A percentile compares a stretch with the other conserved stretches of the same genome.
phyloP scores from a whole-genome alignment of 2,888 invertebrate genomes.

The Marasmarcha lunaedactyla region DNA sequence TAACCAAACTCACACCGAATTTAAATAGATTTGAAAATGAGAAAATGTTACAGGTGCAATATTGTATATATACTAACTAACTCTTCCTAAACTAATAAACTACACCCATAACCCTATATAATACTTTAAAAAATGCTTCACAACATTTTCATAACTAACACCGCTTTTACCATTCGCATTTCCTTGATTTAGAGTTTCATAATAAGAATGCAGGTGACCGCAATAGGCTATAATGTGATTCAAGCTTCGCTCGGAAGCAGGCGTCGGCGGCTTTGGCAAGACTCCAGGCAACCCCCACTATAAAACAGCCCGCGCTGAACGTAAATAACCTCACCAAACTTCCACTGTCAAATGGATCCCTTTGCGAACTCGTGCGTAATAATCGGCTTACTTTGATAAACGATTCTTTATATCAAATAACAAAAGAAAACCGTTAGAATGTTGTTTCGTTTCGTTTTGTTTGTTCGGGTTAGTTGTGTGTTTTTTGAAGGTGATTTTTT shows the following conservation, averaged over 20 bases:
- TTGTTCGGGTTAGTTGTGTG: neutral
- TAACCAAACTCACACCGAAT: too few species aligned
- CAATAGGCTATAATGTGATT: constrained; percentile 27
- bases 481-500: too few species aligned
- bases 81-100: too few species aligned
- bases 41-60: too few species aligned
- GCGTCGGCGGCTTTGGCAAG: constrained; percentile 33
- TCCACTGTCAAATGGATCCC: constrained; percentile 31
- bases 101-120: too few species aligned
- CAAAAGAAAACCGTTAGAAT: neutral
- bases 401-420: constrained; percentile 4
- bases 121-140: too few species aligned
- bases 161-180: neutral
- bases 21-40: too few species aligned
- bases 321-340: constrained; percentile 35
- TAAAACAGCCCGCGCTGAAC: constrained; percentile 29
- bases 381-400: constrained; percentile 23
- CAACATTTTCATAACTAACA: too few species aligned
- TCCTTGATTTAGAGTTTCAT: neutral
- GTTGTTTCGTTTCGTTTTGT: neutral
- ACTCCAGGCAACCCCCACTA: constrained; percentile 34
- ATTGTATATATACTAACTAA: too few species aligned
- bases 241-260: constrained; percentile 29
- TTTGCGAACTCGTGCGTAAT: constrained; percentile 31
- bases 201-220: neutral